Percentiles rank a stretch among this genome's conserved stretches.
Evolutionary conservation across 2,888 invertebrate genomes (phyloP).

Genomic region (Rhynchonema sp.): DNA sequence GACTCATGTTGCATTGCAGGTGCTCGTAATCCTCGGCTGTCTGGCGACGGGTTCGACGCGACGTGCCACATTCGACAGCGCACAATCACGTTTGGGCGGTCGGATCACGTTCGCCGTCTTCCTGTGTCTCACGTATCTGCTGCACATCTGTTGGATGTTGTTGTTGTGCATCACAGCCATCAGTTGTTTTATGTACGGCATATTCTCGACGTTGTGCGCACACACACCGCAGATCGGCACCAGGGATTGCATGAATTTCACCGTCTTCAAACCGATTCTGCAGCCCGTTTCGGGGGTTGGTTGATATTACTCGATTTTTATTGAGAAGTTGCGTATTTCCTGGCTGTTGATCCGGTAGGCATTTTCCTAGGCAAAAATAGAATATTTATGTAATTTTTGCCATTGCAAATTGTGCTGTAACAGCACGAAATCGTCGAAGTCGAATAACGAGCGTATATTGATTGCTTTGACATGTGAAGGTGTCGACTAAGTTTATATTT

Average conservation of each 20-base stretch:
- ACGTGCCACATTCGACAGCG: constrained; percentile 68
- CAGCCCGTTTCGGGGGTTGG: no score
- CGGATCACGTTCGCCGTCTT: constrained; percentile 57
- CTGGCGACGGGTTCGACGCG: constrained; percentile 81
- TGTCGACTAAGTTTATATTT: no score
- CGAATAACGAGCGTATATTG: no score
- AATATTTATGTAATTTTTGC: no score
- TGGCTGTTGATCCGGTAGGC: no score
- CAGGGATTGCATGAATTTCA: constrained; percentile 19
- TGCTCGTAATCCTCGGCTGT: constrained; percentile 74
- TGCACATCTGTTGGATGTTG: constrained; percentile 52
- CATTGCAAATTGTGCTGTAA: no score
- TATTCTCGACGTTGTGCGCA: constrained; percentile 66
- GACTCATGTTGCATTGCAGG: no score
- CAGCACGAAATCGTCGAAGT: no score
- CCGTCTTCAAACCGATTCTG: constrained; percentile 15
- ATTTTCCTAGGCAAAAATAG: no score
- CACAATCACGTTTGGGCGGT: constrained; percentile 56
- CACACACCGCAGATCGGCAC: neutral
- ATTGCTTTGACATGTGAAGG: no score
- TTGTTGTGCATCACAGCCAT: constrained; percentile 43
- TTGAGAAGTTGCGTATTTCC: no score
- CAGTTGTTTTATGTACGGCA: constrained; percentile 48
- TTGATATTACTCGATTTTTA: no score
- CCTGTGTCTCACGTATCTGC: constrained; percentile 66